phyloP scores from a whole-genome alignment of 2,888 invertebrate genomes.

The Mantis religiosa region DNA sequence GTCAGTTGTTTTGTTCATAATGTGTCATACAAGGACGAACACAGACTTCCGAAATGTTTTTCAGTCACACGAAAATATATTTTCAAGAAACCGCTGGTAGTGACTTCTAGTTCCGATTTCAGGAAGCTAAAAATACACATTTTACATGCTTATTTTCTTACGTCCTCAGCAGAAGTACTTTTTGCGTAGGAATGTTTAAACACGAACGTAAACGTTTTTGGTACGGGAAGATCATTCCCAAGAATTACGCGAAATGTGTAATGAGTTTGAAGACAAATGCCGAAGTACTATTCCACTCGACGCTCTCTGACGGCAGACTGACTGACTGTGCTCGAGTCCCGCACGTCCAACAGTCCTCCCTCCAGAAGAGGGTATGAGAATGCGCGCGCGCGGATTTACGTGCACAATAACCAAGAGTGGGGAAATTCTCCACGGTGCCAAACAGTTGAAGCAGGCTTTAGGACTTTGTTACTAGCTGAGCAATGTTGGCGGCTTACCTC shows the following conservation, averaged over 20 bases:
- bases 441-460: not conserved
- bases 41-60: not conserved
- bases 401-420: not conserved
- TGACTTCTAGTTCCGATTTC: not conserved
- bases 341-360: not conserved
- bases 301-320: not conserved
- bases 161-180: not conserved
- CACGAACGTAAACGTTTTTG: not conserved
- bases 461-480: not conserved
- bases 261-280: not conserved
- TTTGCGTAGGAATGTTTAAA: not conserved
- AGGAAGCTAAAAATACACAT: not conserved
- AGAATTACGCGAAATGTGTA: not conserved
- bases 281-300: not conserved
- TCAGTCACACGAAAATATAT: not conserved
- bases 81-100: not conserved
- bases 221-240: not conserved
- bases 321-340: not conserved
- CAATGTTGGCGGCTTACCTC: not conserved
- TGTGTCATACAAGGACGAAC: no score
- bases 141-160: not conserved
- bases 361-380: not conserved
- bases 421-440: not conserved
- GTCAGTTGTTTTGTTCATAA: not conserved
- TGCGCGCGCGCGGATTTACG: not conserved